Conservation (phyloP, 53 echinoderm and acorn worm genomes). For the Apostichopus leukothele region DNA sequence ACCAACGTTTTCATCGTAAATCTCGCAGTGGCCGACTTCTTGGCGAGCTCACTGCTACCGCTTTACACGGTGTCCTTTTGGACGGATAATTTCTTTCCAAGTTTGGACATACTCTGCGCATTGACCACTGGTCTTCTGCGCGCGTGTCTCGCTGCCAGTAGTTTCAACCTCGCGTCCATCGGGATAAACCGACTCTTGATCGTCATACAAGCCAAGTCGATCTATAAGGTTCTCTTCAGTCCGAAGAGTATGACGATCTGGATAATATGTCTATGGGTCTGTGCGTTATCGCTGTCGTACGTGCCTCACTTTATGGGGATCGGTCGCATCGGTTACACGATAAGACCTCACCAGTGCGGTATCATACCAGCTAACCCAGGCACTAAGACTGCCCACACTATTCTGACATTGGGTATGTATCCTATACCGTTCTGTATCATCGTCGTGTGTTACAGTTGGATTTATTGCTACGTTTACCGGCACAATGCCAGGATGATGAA, state of each 20-base stretch:
- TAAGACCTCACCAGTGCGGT: slow-evolving; percentile 22
- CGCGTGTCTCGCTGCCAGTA: neutral
- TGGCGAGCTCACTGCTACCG: neutral
- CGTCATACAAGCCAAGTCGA: neutral
- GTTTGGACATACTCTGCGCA: neutral
- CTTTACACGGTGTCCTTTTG: neutral
- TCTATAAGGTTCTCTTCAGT: neutral
- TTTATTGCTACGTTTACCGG: neutral
- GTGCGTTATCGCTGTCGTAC: neutral
- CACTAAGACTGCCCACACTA: neutral
- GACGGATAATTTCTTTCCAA: neutral
- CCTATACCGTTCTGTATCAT: neutral
- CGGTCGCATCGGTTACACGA: slow-evolving; percentile 15
- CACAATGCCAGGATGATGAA: slow-evolving; percentile 1
- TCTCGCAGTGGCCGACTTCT: neutral
- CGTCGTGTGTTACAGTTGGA: slow-evolving; percentile 7
- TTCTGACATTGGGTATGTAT: neutral
- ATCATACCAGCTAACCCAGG: slow-evolving; percentile 13
- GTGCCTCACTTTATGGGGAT: slow-evolving; percentile 22
- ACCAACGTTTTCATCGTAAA: slow-evolving; percentile 25
- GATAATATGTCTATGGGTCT: slow-evolving; percentile 16
- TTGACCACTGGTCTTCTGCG: slow-evolving; percentile 2
- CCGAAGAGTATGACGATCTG: neutral
- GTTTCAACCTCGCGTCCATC: slow-evolving; percentile 2
- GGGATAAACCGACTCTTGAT: neutral